A percentile compares a stretch with the other conserved stretches of the same genome.
Conservation (phyloP, 2,113 vertebrate genomes). For the Callipepla squamata region DNA sequence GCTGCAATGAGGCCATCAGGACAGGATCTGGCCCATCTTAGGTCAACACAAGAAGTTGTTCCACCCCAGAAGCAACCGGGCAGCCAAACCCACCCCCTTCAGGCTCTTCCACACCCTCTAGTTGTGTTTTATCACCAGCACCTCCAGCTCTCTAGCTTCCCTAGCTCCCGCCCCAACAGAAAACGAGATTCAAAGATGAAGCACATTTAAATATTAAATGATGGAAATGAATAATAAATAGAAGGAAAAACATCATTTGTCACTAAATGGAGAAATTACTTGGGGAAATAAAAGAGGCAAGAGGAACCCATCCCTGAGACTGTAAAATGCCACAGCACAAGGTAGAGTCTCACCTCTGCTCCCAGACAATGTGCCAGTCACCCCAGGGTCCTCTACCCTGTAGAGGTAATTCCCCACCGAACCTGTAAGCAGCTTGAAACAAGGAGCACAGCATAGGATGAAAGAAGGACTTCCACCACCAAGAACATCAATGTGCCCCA, state of each 20-base stretch:
- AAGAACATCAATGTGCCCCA: background rate
- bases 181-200: background rate
- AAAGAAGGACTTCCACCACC: background rate
- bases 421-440: background rate
- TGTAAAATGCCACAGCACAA: background rate
- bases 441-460: rapidly evolving
- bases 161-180: background rate
- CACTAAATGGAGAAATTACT: background rate
- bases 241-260: conserved; percentile 11
- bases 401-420: background rate
- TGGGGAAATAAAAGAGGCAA: background rate
- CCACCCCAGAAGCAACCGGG: background rate
- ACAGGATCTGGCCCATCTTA: background rate
- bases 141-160: background rate
- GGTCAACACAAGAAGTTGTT: background rate
- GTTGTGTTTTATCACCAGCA: background rate
- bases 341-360: background rate
- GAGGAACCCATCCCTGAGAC: background rate
- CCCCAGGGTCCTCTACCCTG: background rate
- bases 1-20: background rate
- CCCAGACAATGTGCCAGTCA: background rate
- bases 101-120: background rate
- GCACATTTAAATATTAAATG: background rate
- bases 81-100: background rate
- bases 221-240: conserved; percentile 26